Evolutionary conservation across 2,113 vertebrate species (phyloP), one percentile per base, ranked within the genome.

Genomic region (Psilopsiagon aurifrons): DNA sequence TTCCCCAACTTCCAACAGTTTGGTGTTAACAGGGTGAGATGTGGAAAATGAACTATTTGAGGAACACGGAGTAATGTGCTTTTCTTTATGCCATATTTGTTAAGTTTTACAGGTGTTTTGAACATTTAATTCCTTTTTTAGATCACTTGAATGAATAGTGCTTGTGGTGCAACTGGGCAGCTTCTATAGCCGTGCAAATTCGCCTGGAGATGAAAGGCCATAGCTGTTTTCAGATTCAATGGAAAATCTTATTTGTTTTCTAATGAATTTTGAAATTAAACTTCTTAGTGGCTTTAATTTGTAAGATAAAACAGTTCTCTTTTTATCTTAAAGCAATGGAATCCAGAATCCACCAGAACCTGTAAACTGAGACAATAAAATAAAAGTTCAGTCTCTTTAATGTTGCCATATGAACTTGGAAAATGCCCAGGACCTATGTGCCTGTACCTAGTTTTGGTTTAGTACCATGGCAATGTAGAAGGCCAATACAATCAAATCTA

Each of bases 21-120:
- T 27, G 25, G 31, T 47, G 11, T 68, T 74, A 55, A 54, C 5
- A 46, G 28, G 3, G 14, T 15, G 12, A 55, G 49, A 52, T 1
- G 2, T 18, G 15, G 17, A 59, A 88, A 66, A 64, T 24, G 64
- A 59, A 49, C 5, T 27, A 7, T 24, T 37, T 51, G 15, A 17
- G 13, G 29, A 73, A 17, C 1, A 2, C 59, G 10, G 23, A 35
- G 10, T 5, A 28, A 5, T 8, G 5, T 46, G 0, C 11, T 74
- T 57, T 13, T 39, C 47, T 71, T 73, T 71, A 80, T 59, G 31
- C 27, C 46, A 59, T 27, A 5, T 46, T 62, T 94, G 16, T 20
- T n/a, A 25, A 33, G 13, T 76, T 84, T 84, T 59, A 83, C 55
- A 55, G 19, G 33, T 52, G 10, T 85, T 93, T 75, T 83, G 22